These are phyloP conservation scores for Drosophila littoralis DNA, from an alignment of 1,140 invertebrate species.

Conservation along the genomic window DNA sequence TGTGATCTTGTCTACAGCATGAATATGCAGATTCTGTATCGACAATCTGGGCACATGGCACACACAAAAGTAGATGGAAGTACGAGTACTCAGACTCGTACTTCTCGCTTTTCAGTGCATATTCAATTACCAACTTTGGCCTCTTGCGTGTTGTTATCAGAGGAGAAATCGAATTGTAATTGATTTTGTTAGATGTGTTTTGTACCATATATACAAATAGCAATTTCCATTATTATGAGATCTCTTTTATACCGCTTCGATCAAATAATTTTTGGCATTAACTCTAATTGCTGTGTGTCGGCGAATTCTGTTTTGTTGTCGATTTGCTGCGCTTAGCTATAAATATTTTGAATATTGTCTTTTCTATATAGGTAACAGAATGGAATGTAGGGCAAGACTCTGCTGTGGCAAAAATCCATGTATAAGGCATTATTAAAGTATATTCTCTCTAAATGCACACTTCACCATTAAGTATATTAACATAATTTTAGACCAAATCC, in stretches of 20 bases:
- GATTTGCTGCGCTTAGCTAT: slow-evolving; percentile 47
- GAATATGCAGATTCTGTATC: slow-evolving; percentile 73
- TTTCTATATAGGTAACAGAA: not conserved
- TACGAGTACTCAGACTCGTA: not conserved
- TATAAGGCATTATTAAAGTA: too few relatives aligned
- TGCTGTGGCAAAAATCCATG: not conserved
- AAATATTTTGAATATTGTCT: slow-evolving; percentile 31
- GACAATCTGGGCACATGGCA: slow-evolving; percentile 36
- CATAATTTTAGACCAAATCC: too few relatives aligned
- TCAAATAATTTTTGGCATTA: slow-evolving; percentile 55
- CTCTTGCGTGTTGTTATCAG: slow-evolving; percentile 60
- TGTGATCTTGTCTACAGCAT: slow-evolving; percentile 69
- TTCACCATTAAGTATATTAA: too few relatives aligned
- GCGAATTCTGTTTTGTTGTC: slow-evolving; percentile 47
- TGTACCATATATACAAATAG: slow-evolving; percentile 16
- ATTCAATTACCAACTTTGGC: slow-evolving; percentile 69
- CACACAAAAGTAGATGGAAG: slow-evolving; percentile 20
- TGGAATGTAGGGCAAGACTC: slow-evolving; percentile 5
- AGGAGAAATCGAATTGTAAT: slow-evolving; percentile 77
- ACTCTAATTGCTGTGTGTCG: slow-evolving; percentile 64
- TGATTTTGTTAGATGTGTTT: slow-evolving; percentile 63
- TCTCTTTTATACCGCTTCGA: slow-evolving; percentile 39
- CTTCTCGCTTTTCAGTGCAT: slow-evolving; percentile 29
- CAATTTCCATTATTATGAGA: slow-evolving; percentile 53
- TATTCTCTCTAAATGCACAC: not conserved